Evolutionary conservation across 2,888 invertebrate genomes (phyloP).

Genomic region (Apomyelois bistriatella): DNA sequence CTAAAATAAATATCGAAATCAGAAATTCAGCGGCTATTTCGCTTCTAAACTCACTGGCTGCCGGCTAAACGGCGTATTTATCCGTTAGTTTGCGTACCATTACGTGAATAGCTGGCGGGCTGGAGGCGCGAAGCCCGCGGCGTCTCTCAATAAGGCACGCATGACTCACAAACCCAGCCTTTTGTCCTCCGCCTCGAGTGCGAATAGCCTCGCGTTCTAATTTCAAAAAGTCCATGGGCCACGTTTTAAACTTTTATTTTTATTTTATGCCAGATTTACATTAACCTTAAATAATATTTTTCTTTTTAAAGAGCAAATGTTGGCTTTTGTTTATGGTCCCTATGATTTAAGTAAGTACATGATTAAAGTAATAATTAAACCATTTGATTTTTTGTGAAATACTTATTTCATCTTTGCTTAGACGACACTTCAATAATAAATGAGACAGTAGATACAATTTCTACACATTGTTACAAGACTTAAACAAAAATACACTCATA

Average conservation of each 20-base stretch:
- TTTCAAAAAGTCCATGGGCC: slow-evolving; percentile 54
- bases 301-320: no score
- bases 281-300: no score
- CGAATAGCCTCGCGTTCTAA: slow-evolving; percentile 71
- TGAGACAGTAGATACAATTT: no score
- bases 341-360: no score
- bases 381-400: no score
- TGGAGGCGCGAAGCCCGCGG: slow-evolving; percentile 32
- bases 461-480: no score
- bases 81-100: slow-evolving; percentile 36
- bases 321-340: neutral
- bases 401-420: no score
- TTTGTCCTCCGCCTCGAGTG: slow-evolving; percentile 60
- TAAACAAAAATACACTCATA: no score
- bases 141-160: slow-evolving; percentile 47
- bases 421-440: no score
- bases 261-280: neutral
- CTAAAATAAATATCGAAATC: neutral
- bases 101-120: slow-evolving; percentile 39
- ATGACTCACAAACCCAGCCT: slow-evolving; percentile 37
- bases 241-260: slow-evolving; percentile 38
- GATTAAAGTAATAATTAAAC: no score
- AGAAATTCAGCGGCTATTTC: neutral
- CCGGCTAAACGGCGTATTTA: slow-evolving; percentile 26
- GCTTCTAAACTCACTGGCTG: slow-evolving; percentile 1